phyloP scores from a whole-genome alignment of 1,140 invertebrate species.

The Coenobita brevimanus region DNA sequence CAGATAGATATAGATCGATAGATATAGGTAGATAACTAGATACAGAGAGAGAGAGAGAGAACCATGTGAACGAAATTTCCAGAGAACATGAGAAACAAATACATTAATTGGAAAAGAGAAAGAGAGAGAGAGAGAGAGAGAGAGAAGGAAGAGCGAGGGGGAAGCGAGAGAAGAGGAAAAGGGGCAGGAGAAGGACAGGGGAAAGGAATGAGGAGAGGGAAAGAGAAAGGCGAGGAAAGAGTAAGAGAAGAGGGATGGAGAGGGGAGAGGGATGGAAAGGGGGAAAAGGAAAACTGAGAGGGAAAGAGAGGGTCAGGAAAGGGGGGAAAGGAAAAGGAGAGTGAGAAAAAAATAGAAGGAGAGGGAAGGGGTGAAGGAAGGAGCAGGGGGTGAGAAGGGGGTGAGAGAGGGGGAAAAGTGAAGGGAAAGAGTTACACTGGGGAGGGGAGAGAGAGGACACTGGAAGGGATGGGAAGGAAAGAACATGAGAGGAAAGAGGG shows the following conservation, averaged over 20 bases:
- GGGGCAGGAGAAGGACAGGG: neutral
- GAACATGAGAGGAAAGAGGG: neutral
- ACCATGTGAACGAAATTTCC: too few species aligned
- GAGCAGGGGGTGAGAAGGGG: neutral
- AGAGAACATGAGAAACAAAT: too few species aligned
- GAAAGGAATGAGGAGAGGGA: too few species aligned
- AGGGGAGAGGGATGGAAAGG: too few species aligned
- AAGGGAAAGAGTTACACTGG: neutral
- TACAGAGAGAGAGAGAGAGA: too few species aligned
- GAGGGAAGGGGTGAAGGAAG: neutral
- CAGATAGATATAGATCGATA: too few species aligned
- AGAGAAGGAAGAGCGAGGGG: neutral
- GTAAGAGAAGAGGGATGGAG: too few species aligned
- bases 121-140: neutral
- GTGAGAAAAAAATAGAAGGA: neutral
- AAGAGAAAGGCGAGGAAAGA: too few species aligned
- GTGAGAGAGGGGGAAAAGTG: neutral
- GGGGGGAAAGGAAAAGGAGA: neutral
- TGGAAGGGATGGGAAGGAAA: neutral
- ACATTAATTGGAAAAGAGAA: neutral
- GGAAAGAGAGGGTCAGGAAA: neutral
- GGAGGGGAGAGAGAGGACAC: neutral
- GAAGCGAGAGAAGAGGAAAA: too few species aligned
- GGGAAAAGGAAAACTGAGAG: neutral
- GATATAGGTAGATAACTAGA: too few species aligned